phyloP scores from a whole-genome alignment of 2,113 vertebrate genomes.

The Aegotheles bennettii region DNA sequence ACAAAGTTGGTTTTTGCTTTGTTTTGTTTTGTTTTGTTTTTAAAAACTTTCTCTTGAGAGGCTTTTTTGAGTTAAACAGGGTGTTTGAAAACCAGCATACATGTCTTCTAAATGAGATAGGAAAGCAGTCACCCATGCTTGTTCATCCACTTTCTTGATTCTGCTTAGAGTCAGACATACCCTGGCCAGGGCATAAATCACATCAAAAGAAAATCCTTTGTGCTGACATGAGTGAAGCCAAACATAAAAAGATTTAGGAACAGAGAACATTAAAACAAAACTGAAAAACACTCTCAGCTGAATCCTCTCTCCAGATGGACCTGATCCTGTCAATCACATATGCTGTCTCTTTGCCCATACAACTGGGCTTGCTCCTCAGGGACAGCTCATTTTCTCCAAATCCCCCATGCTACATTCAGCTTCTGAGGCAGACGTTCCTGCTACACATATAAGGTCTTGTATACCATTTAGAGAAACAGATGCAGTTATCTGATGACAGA shows the following conservation, averaged over 20 bases:
- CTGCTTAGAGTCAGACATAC: background rate
- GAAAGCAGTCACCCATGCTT: background rate
- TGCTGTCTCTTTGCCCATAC: background rate
- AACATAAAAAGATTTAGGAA: background rate
- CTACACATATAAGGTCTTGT: background rate
- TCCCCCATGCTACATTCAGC: background rate
- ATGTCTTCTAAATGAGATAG: background rate
- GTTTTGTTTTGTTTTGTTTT: background rate
- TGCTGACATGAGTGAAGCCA: background rate
- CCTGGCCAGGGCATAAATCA: background rate
- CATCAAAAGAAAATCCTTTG: background rate
- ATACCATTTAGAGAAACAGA: constrained; percentile 28
- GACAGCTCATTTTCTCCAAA: accelerated
- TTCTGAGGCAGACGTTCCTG: background rate
- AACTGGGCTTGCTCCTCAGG: background rate
- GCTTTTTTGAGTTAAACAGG: background rate
- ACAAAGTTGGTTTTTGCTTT: too few relatives aligned
- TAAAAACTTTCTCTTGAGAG: background rate
- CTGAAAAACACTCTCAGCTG: background rate
- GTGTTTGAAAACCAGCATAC: background rate
- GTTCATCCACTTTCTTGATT: background rate
- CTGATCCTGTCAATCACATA: background rate
- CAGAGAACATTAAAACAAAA: background rate
- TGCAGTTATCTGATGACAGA: constrained; percentile 14
- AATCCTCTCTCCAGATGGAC: background rate